A percentile compares a stretch with the other conserved stretches of the same genome.
phyloP scores from a whole-genome alignment of 2,888 invertebrate species.

The Baronia brevicornis region DNA sequence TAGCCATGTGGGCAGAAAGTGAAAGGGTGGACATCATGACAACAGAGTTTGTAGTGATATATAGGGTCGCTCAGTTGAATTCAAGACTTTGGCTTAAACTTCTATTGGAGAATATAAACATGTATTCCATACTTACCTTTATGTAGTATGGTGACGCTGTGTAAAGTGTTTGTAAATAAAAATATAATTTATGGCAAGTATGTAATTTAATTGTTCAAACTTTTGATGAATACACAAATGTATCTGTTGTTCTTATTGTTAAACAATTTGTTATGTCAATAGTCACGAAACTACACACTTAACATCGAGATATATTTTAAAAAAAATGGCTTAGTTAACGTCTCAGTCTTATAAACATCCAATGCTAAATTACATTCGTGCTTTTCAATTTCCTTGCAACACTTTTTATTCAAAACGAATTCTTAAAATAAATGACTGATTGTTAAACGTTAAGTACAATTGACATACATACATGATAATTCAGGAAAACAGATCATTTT shows the following conservation, averaged over 20 bases:
- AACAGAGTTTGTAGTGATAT: too few relatives aligned
- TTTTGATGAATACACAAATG: slow-evolving; percentile 6
- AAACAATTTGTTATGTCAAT: slow-evolving; percentile 11
- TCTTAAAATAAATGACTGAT: slow-evolving; percentile 26
- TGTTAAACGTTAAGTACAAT: slow-evolving; percentile 36
- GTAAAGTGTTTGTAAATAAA: slow-evolving; percentile 30
- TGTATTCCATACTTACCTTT: neutral
- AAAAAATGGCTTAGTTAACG: slow-evolving; percentile 26
- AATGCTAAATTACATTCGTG: slow-evolving; percentile 19
- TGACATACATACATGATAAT: slow-evolving; percentile 12
- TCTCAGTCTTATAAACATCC: slow-evolving; percentile 43
- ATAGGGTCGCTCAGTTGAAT: too few relatives aligned
- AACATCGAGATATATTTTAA: slow-evolving; percentile 12
- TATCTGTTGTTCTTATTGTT: too few relatives aligned
- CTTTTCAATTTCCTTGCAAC: neutral
- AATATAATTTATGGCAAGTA: slow-evolving; percentile 38
- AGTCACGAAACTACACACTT: slow-evolving; percentile 14
- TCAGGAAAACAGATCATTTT: slow-evolving; percentile 9
- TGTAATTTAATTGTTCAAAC: slow-evolving; percentile 27
- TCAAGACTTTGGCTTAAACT: too few relatives aligned
- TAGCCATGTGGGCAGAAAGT: too few relatives aligned
- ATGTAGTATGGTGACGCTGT: slow-evolving; percentile 1
- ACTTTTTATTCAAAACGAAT: slow-evolving; percentile 30
- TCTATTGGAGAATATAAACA: too few relatives aligned
- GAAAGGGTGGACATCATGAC: too few relatives aligned